Conservation (phyloP, 2,113 vertebrate species). For the Antechinus stuartii region DNA sequence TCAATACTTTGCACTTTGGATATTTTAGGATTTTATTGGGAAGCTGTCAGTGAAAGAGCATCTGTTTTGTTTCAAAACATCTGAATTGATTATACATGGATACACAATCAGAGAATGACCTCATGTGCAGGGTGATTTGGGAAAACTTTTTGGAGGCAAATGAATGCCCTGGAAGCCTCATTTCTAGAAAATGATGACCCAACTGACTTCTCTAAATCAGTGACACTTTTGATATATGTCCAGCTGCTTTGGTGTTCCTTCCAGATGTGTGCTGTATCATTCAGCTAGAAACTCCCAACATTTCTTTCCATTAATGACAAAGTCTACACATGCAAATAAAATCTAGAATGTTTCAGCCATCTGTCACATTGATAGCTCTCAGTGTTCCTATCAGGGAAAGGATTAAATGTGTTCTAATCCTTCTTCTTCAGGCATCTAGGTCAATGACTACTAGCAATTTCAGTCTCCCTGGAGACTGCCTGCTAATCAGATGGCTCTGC, state of each 20-base stretch:
- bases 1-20: background rate
- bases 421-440: background rate
- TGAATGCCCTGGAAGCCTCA: background rate
- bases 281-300: slow-evolving; percentile 48
- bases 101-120: background rate
- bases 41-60: background rate
- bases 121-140: background rate
- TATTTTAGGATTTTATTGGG: background rate
- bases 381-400: slow-evolving; percentile 22
- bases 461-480: background rate
- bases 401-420: background rate
- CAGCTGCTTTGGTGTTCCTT: slow-evolving; percentile 54
- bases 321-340: slow-evolving; percentile 64
- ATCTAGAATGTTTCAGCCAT: slow-evolving; percentile 54
- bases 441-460: slow-evolving; percentile 16
- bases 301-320: slow-evolving; percentile 57
- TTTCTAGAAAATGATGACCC: slow-evolving; percentile 29
- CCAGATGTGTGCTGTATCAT: slow-evolving; percentile 56
- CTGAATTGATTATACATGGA: background rate
- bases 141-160: slow-evolving; percentile 16
- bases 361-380: slow-evolving; percentile 40
- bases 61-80: background rate
- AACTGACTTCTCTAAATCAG: slow-evolving; percentile 48
- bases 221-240: slow-evolving; percentile 53
- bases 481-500: background rate